phyloP scores from a whole-genome alignment of 2,888 invertebrate genomes.

The Drosophila paranaensis region DNA sequence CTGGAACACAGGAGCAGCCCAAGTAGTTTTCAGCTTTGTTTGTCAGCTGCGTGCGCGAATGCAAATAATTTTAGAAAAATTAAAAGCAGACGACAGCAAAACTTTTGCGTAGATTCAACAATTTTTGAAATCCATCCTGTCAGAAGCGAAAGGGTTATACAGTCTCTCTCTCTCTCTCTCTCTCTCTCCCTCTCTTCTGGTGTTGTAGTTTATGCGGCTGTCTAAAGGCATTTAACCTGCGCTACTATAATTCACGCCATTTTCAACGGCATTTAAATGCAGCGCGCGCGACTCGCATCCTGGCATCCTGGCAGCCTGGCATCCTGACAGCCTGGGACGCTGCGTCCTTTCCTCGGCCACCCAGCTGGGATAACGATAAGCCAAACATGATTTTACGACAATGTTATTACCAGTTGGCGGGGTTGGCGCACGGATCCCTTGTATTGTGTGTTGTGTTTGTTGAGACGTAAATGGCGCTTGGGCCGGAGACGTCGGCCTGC shows the following conservation, averaged over 20 bases:
- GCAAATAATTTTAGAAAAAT: conserved; percentile 75
- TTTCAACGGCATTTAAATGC: conserved; percentile 80
- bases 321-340: conserved; percentile 23
- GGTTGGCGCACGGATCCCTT: conserved; percentile 29
- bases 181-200: not conserved
- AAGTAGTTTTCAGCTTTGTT: conserved; percentile 50
- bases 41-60: conserved; percentile 60
- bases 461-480: conserved; percentile 67
- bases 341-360: conserved; percentile 36
- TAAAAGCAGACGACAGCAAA: conserved; percentile 71
- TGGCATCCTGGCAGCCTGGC: conserved; percentile 44
- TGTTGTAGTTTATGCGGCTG: conserved; percentile 78
- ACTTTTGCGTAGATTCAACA: conserved; percentile 56
- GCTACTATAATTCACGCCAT: conserved; percentile 83
- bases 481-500: conserved; percentile 24
- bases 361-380: conserved; percentile 73
- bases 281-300: conserved; percentile 62
- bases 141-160: conserved; percentile 73
- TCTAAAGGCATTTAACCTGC: conserved; percentile 83
- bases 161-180: not conserved
- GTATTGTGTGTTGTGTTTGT: conserved; percentile 63
- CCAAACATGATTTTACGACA: conserved; percentile 84
- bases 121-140: conserved; percentile 61
- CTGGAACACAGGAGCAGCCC: conserved; percentile 6
- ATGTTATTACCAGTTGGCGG: conserved; percentile 77